phyloP scores from a whole-genome alignment of 2,113 vertebrate genomes.

The Sterrhoptilus dennistouni region DNA sequence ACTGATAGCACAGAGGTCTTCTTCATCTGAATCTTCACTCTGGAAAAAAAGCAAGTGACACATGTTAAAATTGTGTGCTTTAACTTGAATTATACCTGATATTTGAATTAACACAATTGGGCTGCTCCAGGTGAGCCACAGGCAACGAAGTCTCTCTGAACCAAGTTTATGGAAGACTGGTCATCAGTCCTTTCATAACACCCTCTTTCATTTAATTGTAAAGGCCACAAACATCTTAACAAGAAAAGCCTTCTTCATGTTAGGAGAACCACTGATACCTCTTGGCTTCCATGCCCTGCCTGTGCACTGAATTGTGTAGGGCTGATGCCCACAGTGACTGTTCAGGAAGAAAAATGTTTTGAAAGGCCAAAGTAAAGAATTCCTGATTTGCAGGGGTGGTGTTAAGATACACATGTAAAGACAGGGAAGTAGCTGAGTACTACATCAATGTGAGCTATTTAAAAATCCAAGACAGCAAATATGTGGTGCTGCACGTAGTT shows the following conservation, averaged over 20 bases:
- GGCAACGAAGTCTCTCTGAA: neutral
- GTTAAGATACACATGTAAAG: neutral
- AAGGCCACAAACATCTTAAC: neutral
- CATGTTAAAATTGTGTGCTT: neutral
- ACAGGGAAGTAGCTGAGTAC: neutral
- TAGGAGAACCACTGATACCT: neutral
- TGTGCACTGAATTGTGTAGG: neutral
- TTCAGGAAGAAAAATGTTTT: neutral
- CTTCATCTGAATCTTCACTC: slow-evolving; percentile 96
- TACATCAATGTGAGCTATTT: neutral
- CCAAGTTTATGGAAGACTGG: neutral
- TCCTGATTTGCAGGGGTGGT: neutral
- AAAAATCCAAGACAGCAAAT: neutral
- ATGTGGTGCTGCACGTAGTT: neutral
- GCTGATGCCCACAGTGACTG: neutral
- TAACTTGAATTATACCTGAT: neutral
- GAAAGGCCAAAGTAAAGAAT: neutral
- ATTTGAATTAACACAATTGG: neutral
- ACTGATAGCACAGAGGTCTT: slow-evolving; percentile 93
- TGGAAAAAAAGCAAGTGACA: slow-evolving; percentile 60
- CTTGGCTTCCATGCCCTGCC: neutral
- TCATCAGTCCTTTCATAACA: neutral
- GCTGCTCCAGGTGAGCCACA: neutral
- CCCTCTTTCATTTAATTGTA: neutral
- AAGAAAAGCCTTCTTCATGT: neutral